These are phyloP conservation scores for Isotomurus palustris DNA, from an alignment of 2,888 invertebrate species.

Conservation along the genomic window DNA sequence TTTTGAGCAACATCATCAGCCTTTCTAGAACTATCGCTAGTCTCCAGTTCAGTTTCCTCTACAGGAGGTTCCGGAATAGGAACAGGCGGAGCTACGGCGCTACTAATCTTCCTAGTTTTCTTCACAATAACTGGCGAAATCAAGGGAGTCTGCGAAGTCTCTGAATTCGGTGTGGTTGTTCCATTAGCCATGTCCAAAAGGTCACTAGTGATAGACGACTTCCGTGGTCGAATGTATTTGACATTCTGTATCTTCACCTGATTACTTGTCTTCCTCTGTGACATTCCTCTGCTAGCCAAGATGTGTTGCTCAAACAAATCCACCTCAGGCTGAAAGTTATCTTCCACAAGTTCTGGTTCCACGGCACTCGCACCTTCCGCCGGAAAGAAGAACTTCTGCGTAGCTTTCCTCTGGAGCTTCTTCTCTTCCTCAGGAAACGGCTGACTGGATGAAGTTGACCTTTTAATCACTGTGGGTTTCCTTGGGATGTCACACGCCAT, in stretches of 20 bases:
- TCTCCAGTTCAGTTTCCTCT: too few relatives aligned
- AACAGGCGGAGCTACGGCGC: too few relatives aligned
- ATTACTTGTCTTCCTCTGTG: slow-evolving; percentile 5
- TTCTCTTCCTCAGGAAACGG: too few relatives aligned
- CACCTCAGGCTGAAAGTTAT: slow-evolving; percentile 4
- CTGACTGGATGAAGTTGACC: slow-evolving; percentile 4
- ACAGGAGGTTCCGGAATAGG: too few relatives aligned
- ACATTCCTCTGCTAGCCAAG: slow-evolving; percentile 22
- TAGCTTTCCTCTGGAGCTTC: slow-evolving; percentile 26
- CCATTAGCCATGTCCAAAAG: slow-evolving; percentile 20
- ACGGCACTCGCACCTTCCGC: slow-evolving; percentile 24
- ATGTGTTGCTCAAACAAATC: slow-evolving; percentile 30
- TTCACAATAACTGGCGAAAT: too few relatives aligned
- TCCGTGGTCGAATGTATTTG: slow-evolving; percentile 17
- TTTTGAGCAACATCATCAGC: too few relatives aligned
- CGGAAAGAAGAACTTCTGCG: slow-evolving; percentile 37
- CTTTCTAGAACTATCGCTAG: too few relatives aligned
- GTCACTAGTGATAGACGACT: slow-evolving; percentile 22
- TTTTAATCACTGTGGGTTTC: slow-evolving; percentile 17
- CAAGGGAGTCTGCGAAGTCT: not conserved
- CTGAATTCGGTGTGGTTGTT: slow-evolving; percentile 14
- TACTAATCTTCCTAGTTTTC: too few relatives aligned
- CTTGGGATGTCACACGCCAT: slow-evolving; percentile 47
- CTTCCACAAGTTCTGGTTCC: slow-evolving; percentile 26
- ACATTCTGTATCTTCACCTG: too few relatives aligned